Evolutionary conservation across 2,113 vertebrate species (phyloP).

Genomic region (Prietella phreatophila): DNA sequence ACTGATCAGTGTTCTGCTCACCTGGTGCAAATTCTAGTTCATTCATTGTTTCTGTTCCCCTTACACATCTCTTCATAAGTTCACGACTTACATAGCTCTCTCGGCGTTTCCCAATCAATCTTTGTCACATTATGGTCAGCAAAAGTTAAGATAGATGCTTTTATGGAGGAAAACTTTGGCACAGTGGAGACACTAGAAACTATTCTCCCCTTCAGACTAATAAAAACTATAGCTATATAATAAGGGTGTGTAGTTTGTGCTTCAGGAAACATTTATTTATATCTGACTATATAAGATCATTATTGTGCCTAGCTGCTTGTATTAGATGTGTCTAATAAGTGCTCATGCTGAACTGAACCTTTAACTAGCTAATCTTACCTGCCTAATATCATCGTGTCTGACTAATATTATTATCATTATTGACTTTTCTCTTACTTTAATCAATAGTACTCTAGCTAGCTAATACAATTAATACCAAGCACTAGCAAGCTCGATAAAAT

Average conservation of each 20-base stretch:
- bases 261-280: background rate
- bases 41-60: background rate
- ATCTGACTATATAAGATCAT: too few relatives aligned
- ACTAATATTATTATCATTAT: background rate
- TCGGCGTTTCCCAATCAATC: background rate
- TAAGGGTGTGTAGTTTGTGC: background rate
- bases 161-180: background rate
- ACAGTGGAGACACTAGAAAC: background rate
- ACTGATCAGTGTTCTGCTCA: background rate
- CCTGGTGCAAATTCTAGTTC: background rate
- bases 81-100: background rate
- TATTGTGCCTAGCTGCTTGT: background rate
- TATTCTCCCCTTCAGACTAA: background rate
- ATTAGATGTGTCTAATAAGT: background rate
- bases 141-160: too few relatives aligned
- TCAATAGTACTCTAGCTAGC: background rate
- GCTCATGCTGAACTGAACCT: background rate
- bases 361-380: background rate
- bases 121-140: background rate
- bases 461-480: background rate
- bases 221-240: background rate
- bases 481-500: background rate
- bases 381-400: background rate
- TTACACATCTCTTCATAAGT: background rate
- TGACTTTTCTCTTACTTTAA: background rate